phyloP scores from a whole-genome alignment of 2,888 invertebrate genomes.

The Gastrophysa polygoni region DNA sequence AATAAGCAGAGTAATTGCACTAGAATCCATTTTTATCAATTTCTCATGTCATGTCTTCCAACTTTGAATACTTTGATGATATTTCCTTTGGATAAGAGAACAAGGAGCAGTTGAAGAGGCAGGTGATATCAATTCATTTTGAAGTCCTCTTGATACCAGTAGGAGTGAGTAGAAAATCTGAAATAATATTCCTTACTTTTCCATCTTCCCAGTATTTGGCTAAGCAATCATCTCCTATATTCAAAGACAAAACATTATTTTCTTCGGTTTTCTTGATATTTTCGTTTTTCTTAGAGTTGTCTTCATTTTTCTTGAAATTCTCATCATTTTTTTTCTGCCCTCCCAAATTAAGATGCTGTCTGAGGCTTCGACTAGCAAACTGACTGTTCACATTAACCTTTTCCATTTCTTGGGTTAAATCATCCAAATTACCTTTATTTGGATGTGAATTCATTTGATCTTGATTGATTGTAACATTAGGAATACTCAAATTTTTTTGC shows the following conservation, averaged over 20 bases:
- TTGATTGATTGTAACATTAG: constrained; percentile 2
- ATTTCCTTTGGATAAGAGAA: no score
- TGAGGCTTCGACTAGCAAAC: constrained; percentile 53
- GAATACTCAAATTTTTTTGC: background rate
- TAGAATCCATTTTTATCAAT: no score
- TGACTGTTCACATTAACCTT: constrained; percentile 52
- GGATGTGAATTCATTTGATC: constrained; percentile 23
- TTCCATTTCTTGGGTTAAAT: constrained; percentile 40
- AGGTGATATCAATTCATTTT: no score
- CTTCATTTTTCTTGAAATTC: constrained; percentile 15
- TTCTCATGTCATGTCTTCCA: no score
- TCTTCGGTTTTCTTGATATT: background rate
- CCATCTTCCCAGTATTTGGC: constrained; percentile 95
- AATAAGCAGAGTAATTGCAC: no score
- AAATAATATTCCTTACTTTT: constrained; percentile 64
- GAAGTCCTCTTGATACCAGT: no score
- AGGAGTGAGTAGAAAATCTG: no score
- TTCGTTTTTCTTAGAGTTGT: no score
- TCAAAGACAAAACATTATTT: constrained; percentile 63
- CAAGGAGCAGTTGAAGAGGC: no score
- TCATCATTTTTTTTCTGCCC: constrained; percentile 26
- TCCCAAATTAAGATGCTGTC: constrained; percentile 53
- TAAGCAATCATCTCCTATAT: constrained; percentile 80
- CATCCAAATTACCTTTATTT: constrained; percentile 10
- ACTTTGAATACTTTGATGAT: no score